Evolutionary conservation across 2,797 vertebrate species (phyloP).

Genomic region (Rhinophrynus dorsalis): DNA sequence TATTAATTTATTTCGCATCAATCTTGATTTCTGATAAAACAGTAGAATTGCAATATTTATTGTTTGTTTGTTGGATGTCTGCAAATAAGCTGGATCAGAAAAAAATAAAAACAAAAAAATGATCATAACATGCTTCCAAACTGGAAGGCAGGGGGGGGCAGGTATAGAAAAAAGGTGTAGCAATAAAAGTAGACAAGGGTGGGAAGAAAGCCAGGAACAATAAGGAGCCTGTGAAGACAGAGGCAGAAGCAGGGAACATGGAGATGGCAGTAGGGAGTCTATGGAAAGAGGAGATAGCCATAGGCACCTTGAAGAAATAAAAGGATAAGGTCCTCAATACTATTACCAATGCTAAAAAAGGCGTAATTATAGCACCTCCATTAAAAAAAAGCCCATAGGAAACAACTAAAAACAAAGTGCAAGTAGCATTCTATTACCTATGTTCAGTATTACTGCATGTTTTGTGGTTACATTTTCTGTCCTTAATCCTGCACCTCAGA

Average conservation of each 20-base stretch:
- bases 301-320: too few species aligned
- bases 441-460: too few species aligned
- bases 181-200: background rate
- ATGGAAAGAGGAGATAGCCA: background rate
- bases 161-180: background rate
- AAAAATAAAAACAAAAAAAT: too few species aligned
- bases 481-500: too few species aligned
- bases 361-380: too few species aligned
- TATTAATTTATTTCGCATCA: constrained; percentile 19
- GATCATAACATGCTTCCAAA: constrained; percentile 6
- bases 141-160: too few species aligned
- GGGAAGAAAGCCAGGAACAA: background rate
- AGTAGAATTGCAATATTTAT: constrained; percentile 3
- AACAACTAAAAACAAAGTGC: too few species aligned
- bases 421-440: too few species aligned
- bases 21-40: constrained; percentile 27
- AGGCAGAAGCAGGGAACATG: background rate
- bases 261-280: background rate
- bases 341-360: too few species aligned
- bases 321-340: too few species aligned
- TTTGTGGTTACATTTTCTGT: too few species aligned
- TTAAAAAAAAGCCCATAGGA: too few species aligned
- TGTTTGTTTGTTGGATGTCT: background rate
- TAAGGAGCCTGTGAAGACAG: background rate
- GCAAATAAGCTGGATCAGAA: constrained; percentile 1